These are phyloP conservation scores for Cecropterus lyciades DNA, from an alignment of 1,140 invertebrate species.

Conservation along the genomic window DNA sequence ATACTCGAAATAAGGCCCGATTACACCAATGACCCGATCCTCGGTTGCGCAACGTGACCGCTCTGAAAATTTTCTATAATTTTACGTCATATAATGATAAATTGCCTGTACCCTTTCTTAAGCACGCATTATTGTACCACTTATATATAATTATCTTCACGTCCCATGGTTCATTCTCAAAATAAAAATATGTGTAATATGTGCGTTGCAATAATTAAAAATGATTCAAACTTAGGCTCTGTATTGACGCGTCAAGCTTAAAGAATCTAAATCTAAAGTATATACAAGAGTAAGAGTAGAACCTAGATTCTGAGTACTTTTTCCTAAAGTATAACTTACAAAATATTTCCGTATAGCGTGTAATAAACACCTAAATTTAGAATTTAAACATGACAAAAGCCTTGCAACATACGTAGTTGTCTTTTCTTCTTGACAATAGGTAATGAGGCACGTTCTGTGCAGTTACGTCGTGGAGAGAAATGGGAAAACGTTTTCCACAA, in stretches of 20 bases:
- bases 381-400: slow-evolving; percentile 4
- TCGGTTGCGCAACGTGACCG: slow-evolving; percentile 15
- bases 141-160: background rate
- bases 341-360: background rate
- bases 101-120: slow-evolving; percentile 20
- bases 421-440: slow-evolving; percentile 26
- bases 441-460: slow-evolving; percentile 19
- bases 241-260: too few relatives aligned
- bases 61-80: slow-evolving; percentile 30
- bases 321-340: background rate
- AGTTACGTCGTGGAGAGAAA: slow-evolving; percentile 36
- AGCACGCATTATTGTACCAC: slow-evolving; percentile 13
- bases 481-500: slow-evolving; percentile 47
- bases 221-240: too few relatives aligned
- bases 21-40: slow-evolving; percentile 21
- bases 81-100: slow-evolving; percentile 33
- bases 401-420: slow-evolving; percentile 2
- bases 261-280: too few relatives aligned
- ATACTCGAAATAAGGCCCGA: slow-evolving; percentile 27
- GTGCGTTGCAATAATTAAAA: background rate
- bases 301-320: too few relatives aligned
- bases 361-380: slow-evolving; percentile 5
- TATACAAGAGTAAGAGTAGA: too few relatives aligned
- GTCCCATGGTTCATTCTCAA: background rate
- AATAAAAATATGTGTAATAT: background rate